Evolutionary conservation across 2,797 vertebrate genomes (phyloP).

Genomic region (Parauchenoglanis ngamensis): DNA sequence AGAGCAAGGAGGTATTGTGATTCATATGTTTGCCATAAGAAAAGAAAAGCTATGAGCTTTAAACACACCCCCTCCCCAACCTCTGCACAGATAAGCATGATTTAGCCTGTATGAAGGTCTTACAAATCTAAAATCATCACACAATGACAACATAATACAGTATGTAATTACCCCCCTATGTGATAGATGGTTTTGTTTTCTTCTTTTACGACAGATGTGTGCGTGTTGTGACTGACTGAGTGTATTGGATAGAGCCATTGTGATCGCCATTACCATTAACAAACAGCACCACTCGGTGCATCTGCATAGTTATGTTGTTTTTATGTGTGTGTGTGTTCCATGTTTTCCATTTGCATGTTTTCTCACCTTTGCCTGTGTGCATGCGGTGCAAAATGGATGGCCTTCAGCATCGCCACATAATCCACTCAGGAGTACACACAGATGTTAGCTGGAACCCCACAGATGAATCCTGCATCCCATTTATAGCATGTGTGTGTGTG

Average conservation of each 20-base stretch:
- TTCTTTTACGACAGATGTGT: not conserved
- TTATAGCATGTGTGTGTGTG: slow-evolving; percentile 25
- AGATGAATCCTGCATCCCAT: slow-evolving; percentile 49
- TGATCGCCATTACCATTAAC: not conserved
- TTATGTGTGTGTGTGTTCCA: slow-evolving; percentile 7
- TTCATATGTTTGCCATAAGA: not conserved
- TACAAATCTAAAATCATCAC: not conserved
- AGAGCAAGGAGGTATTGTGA: not conserved
- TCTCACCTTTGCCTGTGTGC: slow-evolving; percentile 19
- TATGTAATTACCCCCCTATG: not conserved
- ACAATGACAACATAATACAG: not conserved
- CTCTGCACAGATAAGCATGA: not conserved
- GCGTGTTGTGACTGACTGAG: not conserved
- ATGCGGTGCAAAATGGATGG: slow-evolving; percentile 44
- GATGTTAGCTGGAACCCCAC: slow-evolving; percentile 50
- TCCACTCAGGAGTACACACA: slow-evolving; percentile 50
- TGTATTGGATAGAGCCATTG: not conserved
- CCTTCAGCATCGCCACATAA: slow-evolving; percentile 35
- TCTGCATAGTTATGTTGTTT: not conserved
- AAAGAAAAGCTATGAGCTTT: not conserved
- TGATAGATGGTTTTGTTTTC: not conserved
- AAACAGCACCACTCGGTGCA: not conserved
- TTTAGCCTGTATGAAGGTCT: not conserved
- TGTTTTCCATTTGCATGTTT: slow-evolving; percentile 17
- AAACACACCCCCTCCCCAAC: not conserved